Evolutionary conservation across 2,888 invertebrate genomes (phyloP).

Genomic region (Drosophila paramelanica): DNA sequence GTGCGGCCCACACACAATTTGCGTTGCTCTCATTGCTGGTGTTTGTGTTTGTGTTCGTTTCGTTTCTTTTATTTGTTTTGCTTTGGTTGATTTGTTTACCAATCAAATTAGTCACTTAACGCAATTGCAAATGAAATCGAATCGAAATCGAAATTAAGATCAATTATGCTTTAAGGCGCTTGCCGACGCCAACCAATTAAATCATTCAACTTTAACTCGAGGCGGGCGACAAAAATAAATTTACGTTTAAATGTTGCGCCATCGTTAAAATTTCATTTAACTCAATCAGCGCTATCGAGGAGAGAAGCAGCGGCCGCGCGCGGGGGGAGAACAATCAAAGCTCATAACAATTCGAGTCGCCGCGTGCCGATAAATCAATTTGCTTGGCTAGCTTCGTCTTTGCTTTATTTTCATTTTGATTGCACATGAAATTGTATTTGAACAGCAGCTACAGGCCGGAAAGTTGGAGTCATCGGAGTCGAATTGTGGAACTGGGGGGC

Average conservation of each 20-base stretch:
- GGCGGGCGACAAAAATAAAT: slow-evolving; percentile 61
- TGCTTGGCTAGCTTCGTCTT: slow-evolving; percentile 43
- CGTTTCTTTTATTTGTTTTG: slow-evolving; percentile 10
- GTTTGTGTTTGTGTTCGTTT: slow-evolving; percentile 11
- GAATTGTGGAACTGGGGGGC: neutral
- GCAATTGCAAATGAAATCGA: slow-evolving; percentile 55
- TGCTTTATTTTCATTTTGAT: slow-evolving; percentile 60
- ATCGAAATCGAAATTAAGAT: slow-evolving; percentile 52
- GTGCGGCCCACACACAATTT: slow-evolving; percentile 52
- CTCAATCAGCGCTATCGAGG: slow-evolving; percentile 57
- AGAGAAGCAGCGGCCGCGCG: neutral
- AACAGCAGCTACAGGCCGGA: slow-evolving; percentile 32
- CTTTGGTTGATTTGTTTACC: slow-evolving; percentile 54
- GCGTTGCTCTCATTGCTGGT: slow-evolving; percentile 24
- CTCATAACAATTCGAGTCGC: slow-evolving; percentile 64
- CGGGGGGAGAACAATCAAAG: slow-evolving; percentile 45
- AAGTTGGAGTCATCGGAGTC: slow-evolving; percentile 38
- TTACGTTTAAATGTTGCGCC: slow-evolving; percentile 68
- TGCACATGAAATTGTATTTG: slow-evolving; percentile 70
- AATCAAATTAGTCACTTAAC: slow-evolving; percentile 74
- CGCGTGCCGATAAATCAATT: slow-evolving; percentile 80
- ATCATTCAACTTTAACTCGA: slow-evolving; percentile 63
- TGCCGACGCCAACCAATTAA: slow-evolving; percentile 66
- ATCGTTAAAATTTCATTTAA: slow-evolving; percentile 72
- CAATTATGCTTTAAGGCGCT: slow-evolving; percentile 43